Evolutionary conservation across 2,113 vertebrate species (phyloP), one percentile per base, ranked within the genome.

Genomic region (Bungarus multicinctus): DNA sequence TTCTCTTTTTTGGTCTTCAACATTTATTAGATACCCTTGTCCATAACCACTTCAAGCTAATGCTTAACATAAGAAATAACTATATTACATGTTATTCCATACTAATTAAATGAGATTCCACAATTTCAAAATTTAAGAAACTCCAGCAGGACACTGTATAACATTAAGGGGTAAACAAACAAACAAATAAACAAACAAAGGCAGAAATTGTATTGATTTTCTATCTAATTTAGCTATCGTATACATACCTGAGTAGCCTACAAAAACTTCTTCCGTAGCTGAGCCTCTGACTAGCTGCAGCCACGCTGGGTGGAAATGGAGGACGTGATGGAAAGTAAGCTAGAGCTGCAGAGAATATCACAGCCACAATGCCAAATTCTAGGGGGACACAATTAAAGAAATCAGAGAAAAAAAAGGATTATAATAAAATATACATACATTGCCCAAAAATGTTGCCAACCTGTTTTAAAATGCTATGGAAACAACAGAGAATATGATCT

Each of bases 231-330:
- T n/a, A 22, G 58, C 3, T 52, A 55, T 1, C 8, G 81, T 91
- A 27, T 87, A 94, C 93, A 94, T 96, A 99, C 99, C 99, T 99
- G 85, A 99, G 97, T 16, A 99, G 98, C 88, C 98, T 98, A 97
- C 98, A 98, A 96, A 99, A 99, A 96, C 99, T 99, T 96, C 97
- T 99, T 94, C 98, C 98, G 95, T 99, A 99, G 95, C 99, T 98
- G 91, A 99, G 98, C 27, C 99, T 97, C 93, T 99, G 99, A 96
- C 99, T 99, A 0, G 99, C 99, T 1, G 99, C 99, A 43, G 99
- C 99, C 91, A 99, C 98, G 0, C 99, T 99, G 93, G 99, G 99
- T 89, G 99, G 99, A 87, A 98, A 95, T 0, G 99, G 99, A 43
- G 99, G 99, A 3, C 99, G 98, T 0, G 99, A 98, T 22, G 99